Evolutionary conservation across 1,140 invertebrate genomes (phyloP), one percentile per base, ranked within the genome.

Genomic region (Sitophilus oryzae): DNA sequence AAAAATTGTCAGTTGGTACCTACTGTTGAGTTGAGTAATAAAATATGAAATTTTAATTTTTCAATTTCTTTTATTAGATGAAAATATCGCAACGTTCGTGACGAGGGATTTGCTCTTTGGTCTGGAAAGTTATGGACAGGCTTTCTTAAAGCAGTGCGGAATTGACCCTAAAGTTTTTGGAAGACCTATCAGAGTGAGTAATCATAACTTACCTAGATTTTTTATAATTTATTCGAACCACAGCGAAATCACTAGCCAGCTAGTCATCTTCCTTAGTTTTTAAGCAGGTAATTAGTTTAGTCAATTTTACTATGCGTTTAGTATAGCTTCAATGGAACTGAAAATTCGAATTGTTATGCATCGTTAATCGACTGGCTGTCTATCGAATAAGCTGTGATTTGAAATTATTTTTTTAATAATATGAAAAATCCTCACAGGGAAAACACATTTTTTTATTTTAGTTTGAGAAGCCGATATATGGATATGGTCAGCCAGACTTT

Each of bases 21-120:
- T n/a, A n/a, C n/a, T n/a, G n/a, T n/a, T n/a, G n/a, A n/a, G n/a
- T n/a, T n/a, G n/a, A n/a, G n/a, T n/a, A n/a, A n/a, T n/a, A n/a
- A n/a, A n/a, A n/a, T n/a, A n/a, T n/a, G n/a, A n/a, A n/a, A n/a
- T n/a, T n/a, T n/a, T n/a, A n/a, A n/a, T n/a, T n/a, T n/a, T n/a
- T n/a, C n/a, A n/a, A n/a, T n/a, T n/a, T n/a, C 8, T 47, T 38
- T 2, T 58, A 68, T 45, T 64, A 87, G 85, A 94, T 80, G 89
- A 94, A 71, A 91, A 93, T 75, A 91, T 95, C 53, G 86, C 89
- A 0, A 78, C 88, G 44, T 86, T 89, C 75, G 73, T 94, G 9
- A 85, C 88, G 66, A 76, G 87, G 45, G 85, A 89, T 70, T 78
- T 94, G 37, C 79, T 90, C 62, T 81, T 84, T 67, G 82, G 88